phyloP scores from a whole-genome alignment of 2,113 vertebrate genomes.

The Sorex fumeus region DNA sequence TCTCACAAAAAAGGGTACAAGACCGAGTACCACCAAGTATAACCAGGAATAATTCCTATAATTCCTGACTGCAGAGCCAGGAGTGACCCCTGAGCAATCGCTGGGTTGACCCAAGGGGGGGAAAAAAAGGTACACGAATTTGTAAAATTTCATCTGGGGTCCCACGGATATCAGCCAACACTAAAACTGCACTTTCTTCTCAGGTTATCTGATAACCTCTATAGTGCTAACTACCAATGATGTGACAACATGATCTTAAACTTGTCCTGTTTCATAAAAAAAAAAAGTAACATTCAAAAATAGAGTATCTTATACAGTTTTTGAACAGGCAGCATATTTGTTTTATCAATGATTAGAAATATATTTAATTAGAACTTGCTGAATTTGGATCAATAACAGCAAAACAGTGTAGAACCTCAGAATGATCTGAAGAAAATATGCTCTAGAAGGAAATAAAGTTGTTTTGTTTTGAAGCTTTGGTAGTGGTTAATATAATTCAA shows the following conservation, averaged over 20 bases:
- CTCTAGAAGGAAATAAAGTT: constrained; percentile 27
- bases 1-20: too few species aligned
- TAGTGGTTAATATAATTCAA: constrained; percentile 63
- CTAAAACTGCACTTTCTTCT: constrained; percentile 36
- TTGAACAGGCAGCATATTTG: constrained; percentile 20
- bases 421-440: constrained; percentile 35
- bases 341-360: constrained; percentile 31
- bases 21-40: too few species aligned
- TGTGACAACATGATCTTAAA: constrained; percentile 15
- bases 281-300: constrained; percentile 43
- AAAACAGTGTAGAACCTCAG: neutral
- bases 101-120: too few species aligned
- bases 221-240: constrained; percentile 13
- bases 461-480: constrained; percentile 34
- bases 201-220: neutral
- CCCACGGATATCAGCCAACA: constrained; percentile 40
- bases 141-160: neutral
- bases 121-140: neutral
- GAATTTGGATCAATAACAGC: constrained; percentile 45
- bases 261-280: neutral
- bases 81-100: too few species aligned
- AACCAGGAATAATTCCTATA: too few species aligned
- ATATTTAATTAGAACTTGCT: constrained; percentile 35
- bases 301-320: neutral
- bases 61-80: too few species aligned